Conservation (phyloP, 2,888 invertebrate genomes). For the Diachrysia chrysitis region DNA sequence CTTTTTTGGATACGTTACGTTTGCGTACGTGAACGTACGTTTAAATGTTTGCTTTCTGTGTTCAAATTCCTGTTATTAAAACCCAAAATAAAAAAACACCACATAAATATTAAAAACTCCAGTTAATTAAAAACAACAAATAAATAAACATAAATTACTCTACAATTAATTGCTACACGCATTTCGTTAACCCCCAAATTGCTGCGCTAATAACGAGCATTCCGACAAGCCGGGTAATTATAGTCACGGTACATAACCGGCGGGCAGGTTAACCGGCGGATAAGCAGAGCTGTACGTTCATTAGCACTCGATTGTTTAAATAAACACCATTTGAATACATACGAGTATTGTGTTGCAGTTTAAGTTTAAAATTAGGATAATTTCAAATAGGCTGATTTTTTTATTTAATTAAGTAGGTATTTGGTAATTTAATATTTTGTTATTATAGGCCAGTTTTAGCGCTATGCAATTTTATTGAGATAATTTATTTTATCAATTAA, state of each 20-base stretch:
- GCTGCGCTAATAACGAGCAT: conserved; percentile 36
- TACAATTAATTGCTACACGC: conserved; percentile 21
- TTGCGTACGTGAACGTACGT: too few relatives aligned
- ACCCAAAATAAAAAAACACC: not conserved
- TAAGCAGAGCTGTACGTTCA: conserved; percentile 38
- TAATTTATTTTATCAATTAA: too few relatives aligned
- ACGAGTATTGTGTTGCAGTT: conserved; percentile 25
- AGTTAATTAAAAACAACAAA: conserved; percentile 5
- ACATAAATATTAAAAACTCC: conserved; percentile 6
- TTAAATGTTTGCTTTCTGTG: too few relatives aligned
- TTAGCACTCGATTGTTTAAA: conserved; percentile 51
- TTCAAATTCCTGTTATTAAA: too few relatives aligned
- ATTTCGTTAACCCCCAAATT: conserved; percentile 27
- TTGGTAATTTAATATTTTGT: too few relatives aligned
- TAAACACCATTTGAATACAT: conserved; percentile 47
- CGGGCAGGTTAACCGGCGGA: conserved; percentile 25
- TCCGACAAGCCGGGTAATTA: conserved; percentile 40
- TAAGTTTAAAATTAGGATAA: not conserved
- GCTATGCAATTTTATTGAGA: too few relatives aligned
- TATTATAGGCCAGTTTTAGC: too few relatives aligned
- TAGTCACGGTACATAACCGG: conserved; percentile 8
- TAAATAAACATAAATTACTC: conserved; percentile 19
- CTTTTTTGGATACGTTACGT: too few relatives aligned
- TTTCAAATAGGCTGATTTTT: not conserved
- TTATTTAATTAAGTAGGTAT: not conserved